Evolutionary conservation across 2,113 vertebrate genomes (phyloP).

Genomic region (Crotalus horridus): DNA sequence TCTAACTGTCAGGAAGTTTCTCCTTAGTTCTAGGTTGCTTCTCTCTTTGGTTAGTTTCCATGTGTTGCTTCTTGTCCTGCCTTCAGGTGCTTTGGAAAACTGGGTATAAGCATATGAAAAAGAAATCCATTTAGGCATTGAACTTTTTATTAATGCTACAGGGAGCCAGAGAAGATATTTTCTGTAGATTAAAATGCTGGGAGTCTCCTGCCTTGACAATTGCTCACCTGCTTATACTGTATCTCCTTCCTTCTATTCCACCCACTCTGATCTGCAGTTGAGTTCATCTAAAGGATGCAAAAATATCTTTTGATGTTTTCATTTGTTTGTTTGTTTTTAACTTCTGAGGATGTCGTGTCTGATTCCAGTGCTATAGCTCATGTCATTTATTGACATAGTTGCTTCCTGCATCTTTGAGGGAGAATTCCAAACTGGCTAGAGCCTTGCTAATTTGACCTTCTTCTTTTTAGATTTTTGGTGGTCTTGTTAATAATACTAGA

Average conservation of each 20-base stretch:
- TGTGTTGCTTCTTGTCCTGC: no score
- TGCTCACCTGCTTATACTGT: constrained; percentile 17
- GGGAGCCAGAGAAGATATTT: accelerated
- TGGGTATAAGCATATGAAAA: background rate
- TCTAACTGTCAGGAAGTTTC: no score
- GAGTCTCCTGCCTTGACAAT: accelerated
- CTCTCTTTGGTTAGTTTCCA: no score
- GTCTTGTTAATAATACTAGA: background rate
- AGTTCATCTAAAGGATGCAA: background rate
- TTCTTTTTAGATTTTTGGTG: background rate
- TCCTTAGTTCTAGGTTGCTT: no score
- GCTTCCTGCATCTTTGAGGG: background rate
- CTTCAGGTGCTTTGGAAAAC: no score
- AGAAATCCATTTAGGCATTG: background rate
- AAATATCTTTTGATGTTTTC: constrained; percentile 25
- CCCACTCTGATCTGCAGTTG: accelerated
- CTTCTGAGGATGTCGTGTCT: accelerated
- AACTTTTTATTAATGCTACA: background rate
- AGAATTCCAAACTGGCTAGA: background rate
- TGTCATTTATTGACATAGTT: background rate
- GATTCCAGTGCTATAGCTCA: background rate
- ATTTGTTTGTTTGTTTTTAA: background rate
- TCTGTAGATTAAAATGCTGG: accelerated
- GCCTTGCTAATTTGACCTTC: background rate
- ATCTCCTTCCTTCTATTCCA: background rate